Percentiles rank a stretch among this genome's conserved stretches.
Conservation (phyloP, 1,140 invertebrate species). For the Ridgeia piscesae region DNA sequence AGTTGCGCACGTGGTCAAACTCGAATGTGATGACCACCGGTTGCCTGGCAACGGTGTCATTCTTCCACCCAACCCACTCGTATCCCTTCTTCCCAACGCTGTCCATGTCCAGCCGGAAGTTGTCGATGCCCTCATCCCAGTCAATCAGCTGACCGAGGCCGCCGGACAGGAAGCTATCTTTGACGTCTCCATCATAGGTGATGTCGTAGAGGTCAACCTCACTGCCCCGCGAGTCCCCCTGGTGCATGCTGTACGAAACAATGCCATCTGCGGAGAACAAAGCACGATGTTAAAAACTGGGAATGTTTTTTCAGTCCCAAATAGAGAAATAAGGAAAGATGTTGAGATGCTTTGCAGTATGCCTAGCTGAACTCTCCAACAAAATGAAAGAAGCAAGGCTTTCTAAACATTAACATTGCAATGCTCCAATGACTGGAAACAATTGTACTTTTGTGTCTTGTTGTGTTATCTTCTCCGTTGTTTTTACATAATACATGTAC, state of each 20-base stretch:
- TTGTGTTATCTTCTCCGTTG: too few relatives aligned
- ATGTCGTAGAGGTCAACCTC: constrained; percentile 84
- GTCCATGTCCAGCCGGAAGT: constrained; percentile 72
- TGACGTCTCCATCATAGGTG: constrained; percentile 78
- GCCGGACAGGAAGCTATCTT: constrained; percentile 61
- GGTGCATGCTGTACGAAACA: constrained; percentile 79
- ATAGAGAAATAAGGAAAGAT: background rate
- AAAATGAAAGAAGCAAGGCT: background rate
- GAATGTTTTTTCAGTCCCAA: background rate
- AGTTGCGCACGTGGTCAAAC: constrained; percentile 84
- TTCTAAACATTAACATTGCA: background rate
- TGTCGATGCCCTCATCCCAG: constrained; percentile 73
- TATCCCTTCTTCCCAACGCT: constrained; percentile 68
- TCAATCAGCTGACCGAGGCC: constrained; percentile 88
- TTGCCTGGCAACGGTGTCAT: constrained; percentile 62
- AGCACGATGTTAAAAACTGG: background rate
- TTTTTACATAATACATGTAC: too few relatives aligned
- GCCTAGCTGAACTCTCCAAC: background rate
- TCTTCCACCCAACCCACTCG: constrained; percentile 77
- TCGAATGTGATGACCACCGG: constrained; percentile 68
- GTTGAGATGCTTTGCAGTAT: too few relatives aligned
- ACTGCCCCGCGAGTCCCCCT: constrained; percentile 73
- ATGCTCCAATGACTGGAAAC: too few relatives aligned
- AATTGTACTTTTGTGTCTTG: too few relatives aligned
- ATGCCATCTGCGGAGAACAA: constrained; percentile 52